Evolutionary conservation across 1,140 invertebrate species (phyloP).

Genomic region (Tetramorium simillimum): DNA sequence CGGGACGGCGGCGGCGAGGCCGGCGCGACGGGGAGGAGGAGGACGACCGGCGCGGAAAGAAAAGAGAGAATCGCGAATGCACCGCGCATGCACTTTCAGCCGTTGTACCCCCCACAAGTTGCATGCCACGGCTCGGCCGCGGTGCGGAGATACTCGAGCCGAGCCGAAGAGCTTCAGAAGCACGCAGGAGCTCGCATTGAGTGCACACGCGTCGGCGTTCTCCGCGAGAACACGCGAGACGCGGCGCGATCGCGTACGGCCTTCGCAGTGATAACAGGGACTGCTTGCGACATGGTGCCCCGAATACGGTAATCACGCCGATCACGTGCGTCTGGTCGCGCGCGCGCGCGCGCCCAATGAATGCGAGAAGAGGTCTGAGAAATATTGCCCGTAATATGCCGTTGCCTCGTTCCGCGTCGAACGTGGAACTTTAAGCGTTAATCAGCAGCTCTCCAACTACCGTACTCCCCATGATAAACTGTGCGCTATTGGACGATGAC

Average conservation of each 20-base stretch:
- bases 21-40: background rate
- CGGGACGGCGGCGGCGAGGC: background rate
- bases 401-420: background rate
- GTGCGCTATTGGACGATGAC: background rate
- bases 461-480: background rate
- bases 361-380: background rate
- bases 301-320: background rate
- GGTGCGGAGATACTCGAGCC: conserved; percentile 50
- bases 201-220: conserved; percentile 19
- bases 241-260: conserved; percentile 5
- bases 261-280: conserved; percentile 34
- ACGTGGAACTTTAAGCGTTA: background rate
- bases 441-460: background rate
- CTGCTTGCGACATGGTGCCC: conserved; percentile 4
- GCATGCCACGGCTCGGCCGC: conserved; percentile 17
- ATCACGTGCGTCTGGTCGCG: background rate
- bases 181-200: conserved; percentile 44
- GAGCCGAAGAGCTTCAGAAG: conserved; percentile 53
- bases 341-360: background rate
- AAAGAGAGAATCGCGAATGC: conserved; percentile 15
- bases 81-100: conserved; percentile 47
- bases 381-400: background rate
- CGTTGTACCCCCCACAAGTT: conserved; percentile 5
- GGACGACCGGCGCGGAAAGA: background rate
- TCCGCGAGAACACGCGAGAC: conserved; percentile 18